Base-by-base conservation (phyloP, 2,113 vertebrate species). In the Orientallactaga bullata region DNA sequence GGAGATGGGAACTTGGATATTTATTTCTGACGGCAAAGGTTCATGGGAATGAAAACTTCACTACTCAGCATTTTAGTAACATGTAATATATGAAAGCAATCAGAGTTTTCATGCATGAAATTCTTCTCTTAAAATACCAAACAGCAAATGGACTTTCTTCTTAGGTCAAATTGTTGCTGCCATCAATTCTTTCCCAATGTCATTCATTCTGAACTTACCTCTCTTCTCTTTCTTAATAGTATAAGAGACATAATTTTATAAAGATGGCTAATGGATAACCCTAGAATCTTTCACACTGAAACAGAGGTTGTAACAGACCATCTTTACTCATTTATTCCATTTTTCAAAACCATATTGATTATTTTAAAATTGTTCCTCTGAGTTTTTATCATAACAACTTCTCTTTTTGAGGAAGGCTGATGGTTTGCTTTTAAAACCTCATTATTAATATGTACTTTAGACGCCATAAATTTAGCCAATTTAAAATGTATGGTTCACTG, bases 1-100 rank as follows among this genome's bases (percentile, higher is more conserved):
- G 65, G 61, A 94, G 78, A 88, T 85, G 61, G 58, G 39, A 94
- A 90, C 81, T 87, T 77, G 83, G 65, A 68, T 91, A 21, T 88
- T 96, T 95, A 61, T 92, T 95, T 96, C 61, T 58, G 17, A 82
- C 82, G 68, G 95, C 23, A 81, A 94, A 66, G 23, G 86, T 28
- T 28, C 13, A 32, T 2, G 21, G 17, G 3, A 87, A 72, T 32
- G 58, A 11, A 87, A 93, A 92, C 80, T 3, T 18, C 2, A 60
- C 42, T 79, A 82, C 20, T 81, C 39, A 24, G 11, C 37, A 69
- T 87, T 93, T 97, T 66, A 0, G 0, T 51, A 91, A 68, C 66
- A 37, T 35, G 26, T 9, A 51, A 82, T 73, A 78, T 23, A 82
- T 76, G 12, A 11, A 88, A 94, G 24, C 81, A 89, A 87, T 69